Evolutionary conservation across 2,888 invertebrate genomes (phyloP), one percentile per base, ranked within the genome.

Genomic region (Prenolepis imparis): DNA sequence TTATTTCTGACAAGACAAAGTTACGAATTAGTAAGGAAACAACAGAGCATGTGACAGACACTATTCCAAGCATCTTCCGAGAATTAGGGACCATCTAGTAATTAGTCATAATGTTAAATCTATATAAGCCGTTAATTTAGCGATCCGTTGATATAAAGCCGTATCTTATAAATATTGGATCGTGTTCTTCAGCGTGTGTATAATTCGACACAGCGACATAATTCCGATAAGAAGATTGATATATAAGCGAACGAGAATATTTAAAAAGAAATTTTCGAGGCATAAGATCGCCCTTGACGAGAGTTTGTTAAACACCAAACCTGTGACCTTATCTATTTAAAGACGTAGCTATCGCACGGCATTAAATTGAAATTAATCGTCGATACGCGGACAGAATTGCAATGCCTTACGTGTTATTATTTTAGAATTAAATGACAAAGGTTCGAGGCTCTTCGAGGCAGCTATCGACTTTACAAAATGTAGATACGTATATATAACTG

Each of bases 71-170:
- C 86, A 93, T 91, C 92, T 93, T 93, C 92, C 93, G 93, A 52
- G n/a, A 90, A 91, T 90, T 93, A 93, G 94, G 94, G 94, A 94
- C 94, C 94, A 94, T 86, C 85, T 94, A 94, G 92, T 83, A 85
- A 86, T 87, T 93, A 93, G 88, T 89, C 86, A 68, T 84, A 86
- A 88, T 39, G 77, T 81, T 85, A 88, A 87, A 89, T 81, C 63
- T 80, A 64, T 80, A 64, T 84, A 84, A 82, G 85, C 80, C 70
- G 61, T 68, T 83, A 48, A 61, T 70, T 80, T 80, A 83, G 66
- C 61, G 28, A 59, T 24, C 11, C 39, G 70, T 67, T 73, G 39
- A 83, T 80, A 83, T 86, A 80, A 59, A 83, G 41, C 75, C 73
- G 89, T 89, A 89, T 86, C 86, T 89, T 89, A 84, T 39, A 39